These are phyloP conservation scores for Eupleurogrammus muticus DNA, from an alignment of 2,797 vertebrate genomes.

Conservation along the genomic window DNA sequence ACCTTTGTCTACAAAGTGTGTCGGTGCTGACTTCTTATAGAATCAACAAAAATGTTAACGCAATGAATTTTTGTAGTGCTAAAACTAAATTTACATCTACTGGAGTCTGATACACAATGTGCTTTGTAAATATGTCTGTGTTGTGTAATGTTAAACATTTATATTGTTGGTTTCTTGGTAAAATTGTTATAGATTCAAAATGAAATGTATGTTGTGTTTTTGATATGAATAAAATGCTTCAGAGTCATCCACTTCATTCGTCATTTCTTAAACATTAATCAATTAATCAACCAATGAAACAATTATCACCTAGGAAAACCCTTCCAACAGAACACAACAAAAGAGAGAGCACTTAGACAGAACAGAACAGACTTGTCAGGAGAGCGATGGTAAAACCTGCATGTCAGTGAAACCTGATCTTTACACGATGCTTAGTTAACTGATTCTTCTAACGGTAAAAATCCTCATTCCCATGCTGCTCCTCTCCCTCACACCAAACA, in stretches of 20 bases:
- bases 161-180: constrained; percentile 61
- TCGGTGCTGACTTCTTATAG: constrained; percentile 13
- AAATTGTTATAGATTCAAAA: constrained; percentile 47
- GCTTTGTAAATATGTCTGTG: constrained; percentile 68
- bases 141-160: constrained; percentile 65
- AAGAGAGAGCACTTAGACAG: constrained; percentile 42
- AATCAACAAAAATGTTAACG: constrained; percentile 21
- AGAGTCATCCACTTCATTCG: constrained; percentile 32
- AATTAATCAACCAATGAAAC: neutral
- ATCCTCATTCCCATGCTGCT: constrained; percentile 73
- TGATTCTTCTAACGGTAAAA: constrained; percentile 72
- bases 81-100: constrained; percentile 28
- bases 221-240: constrained; percentile 79
- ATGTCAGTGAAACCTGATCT: constrained; percentile 77
- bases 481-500: constrained; percentile 41
- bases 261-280: constrained; percentile 13
- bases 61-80: constrained; percentile 14
- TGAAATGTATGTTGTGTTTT: constrained; percentile 68
- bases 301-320: accelerated
- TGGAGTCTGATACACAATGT: constrained; percentile 31
- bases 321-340: neutral
- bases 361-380: constrained; percentile 65
- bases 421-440: constrained; percentile 81
- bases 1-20: constrained; percentile 42
- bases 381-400: constrained; percentile 73